Conservation (phyloP, 2,888 invertebrate genomes). For the Eilema caniola region DNA sequence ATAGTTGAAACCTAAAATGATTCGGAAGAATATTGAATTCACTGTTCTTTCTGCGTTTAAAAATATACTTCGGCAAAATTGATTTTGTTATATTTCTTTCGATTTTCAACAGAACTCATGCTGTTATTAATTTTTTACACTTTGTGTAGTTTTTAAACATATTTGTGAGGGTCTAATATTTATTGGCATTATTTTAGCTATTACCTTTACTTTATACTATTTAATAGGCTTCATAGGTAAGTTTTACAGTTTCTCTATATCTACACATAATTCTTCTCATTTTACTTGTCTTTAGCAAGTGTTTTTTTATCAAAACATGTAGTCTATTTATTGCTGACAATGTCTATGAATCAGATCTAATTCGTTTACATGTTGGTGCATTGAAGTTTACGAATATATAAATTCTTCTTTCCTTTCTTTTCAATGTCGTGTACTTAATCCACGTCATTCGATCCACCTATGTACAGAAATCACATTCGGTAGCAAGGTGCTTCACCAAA, state of each 20-base stretch:
- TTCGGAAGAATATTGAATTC: neutral
- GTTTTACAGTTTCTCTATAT: neutral
- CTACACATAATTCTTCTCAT: neutral
- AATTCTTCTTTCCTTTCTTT: too few relatives aligned
- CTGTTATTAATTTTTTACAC: neutral
- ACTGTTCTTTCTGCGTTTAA: neutral
- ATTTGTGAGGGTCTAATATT: neutral
- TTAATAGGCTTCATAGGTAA: constrained; percentile 28
- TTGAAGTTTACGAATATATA: too few relatives aligned
- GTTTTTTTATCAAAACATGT: neutral
- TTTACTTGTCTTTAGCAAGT: neutral
- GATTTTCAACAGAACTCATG: neutral
- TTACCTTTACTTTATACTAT: constrained; percentile 22
- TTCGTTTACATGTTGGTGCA: too few relatives aligned
- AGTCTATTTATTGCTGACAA: neutral
- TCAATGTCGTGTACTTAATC: too few relatives aligned
- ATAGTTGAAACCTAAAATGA: too few relatives aligned
- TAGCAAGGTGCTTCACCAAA: neutral
- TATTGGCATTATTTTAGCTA: constrained; percentile 26
- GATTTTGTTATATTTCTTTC: neutral
- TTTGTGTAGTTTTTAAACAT: neutral
- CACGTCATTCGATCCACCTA: too few relatives aligned
- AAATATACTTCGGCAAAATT: neutral
- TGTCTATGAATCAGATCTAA: too few relatives aligned
- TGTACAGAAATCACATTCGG: neutral